Percentiles rank a stretch among this genome's conserved stretches.
phyloP scores from a whole-genome alignment of 2,888 invertebrate genomes.

The Morpho deidamia region DNA sequence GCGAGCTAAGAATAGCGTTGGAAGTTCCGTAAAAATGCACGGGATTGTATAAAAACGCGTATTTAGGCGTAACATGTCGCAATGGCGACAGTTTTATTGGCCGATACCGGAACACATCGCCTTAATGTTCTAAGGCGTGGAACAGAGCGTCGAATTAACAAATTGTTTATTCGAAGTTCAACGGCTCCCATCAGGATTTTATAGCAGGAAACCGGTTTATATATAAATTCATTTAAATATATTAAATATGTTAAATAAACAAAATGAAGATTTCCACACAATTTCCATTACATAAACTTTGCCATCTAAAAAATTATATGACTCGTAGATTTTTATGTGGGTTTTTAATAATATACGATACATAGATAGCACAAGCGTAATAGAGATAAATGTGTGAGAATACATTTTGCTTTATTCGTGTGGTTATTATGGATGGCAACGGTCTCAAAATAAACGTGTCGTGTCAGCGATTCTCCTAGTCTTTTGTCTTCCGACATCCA shows the following conservation, averaged over 20 bases:
- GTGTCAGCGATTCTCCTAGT: too few species aligned
- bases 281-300: too few species aligned
- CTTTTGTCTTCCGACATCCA: too few species aligned
- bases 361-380: too few species aligned
- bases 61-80: constrained; percentile 47
- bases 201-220: constrained; percentile 11
- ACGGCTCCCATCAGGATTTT: constrained; percentile 9
- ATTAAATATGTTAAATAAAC: background rate
- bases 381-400: too few species aligned
- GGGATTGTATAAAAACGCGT: constrained; percentile 41
- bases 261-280: background rate
- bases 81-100: constrained; percentile 58
- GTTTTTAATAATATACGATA: too few species aligned
- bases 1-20: constrained; percentile 46
- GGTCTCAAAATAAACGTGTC: too few species aligned
- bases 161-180: constrained; percentile 19
- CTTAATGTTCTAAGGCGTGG: constrained; percentile 31
- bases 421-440: too few species aligned
- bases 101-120: constrained; percentile 45
- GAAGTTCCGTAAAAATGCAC: constrained; percentile 42
- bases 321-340: too few species aligned
- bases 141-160: constrained; percentile 22
- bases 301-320: too few species aligned
- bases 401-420: too few species aligned
- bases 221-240: constrained; percentile 5